phyloP scores from a whole-genome alignment of 2,888 invertebrate genomes.

The Morpho helenor region DNA sequence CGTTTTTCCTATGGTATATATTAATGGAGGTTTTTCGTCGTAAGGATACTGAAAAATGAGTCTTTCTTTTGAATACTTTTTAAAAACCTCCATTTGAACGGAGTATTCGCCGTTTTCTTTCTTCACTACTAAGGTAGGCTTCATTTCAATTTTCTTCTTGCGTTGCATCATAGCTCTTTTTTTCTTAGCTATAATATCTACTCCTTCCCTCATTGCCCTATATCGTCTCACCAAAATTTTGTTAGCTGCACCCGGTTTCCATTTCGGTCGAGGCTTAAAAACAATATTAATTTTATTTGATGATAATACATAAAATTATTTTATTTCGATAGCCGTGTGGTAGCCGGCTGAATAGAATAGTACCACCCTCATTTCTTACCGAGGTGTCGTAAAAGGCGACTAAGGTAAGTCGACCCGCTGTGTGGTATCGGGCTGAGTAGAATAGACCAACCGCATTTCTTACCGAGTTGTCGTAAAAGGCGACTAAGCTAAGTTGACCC shows the following conservation, averaged over 20 bases:
- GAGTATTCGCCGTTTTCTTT: slow-evolving; percentile 64
- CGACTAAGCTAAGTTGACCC: too few relatives aligned
- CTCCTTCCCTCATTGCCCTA: slow-evolving; percentile 53
- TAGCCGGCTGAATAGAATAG: too few relatives aligned
- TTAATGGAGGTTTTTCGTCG: slow-evolving; percentile 61
- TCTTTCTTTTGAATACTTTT: slow-evolving; percentile 66
- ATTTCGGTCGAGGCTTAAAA: slow-evolving; percentile 57
- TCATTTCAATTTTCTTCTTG: slow-evolving; percentile 64
- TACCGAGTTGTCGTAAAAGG: too few relatives aligned
- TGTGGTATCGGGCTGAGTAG: too few relatives aligned
- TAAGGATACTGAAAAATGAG: slow-evolving; percentile 64
- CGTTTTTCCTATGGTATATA: slow-evolving; percentile 66
- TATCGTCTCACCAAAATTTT: slow-evolving; percentile 60
- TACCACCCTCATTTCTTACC: too few relatives aligned
- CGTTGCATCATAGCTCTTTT: slow-evolving; percentile 59
- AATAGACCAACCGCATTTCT: too few relatives aligned
- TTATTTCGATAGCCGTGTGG: too few relatives aligned
- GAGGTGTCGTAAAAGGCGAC: too few relatives aligned
- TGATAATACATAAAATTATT: not conserved
- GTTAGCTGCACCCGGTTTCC: slow-evolving; percentile 67
- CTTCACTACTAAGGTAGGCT: slow-evolving; percentile 57
- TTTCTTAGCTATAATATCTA: slow-evolving; percentile 60
- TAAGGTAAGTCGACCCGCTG: too few relatives aligned
- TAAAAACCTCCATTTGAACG: slow-evolving; percentile 70
- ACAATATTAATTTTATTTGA: slow-evolving; percentile 2